Percentiles rank a stretch among this genome's conserved stretches.
These are phyloP conservation scores for Turnix velox DNA, from an alignment of 2,113 vertebrate genomes.

Conservation along the genomic window DNA sequence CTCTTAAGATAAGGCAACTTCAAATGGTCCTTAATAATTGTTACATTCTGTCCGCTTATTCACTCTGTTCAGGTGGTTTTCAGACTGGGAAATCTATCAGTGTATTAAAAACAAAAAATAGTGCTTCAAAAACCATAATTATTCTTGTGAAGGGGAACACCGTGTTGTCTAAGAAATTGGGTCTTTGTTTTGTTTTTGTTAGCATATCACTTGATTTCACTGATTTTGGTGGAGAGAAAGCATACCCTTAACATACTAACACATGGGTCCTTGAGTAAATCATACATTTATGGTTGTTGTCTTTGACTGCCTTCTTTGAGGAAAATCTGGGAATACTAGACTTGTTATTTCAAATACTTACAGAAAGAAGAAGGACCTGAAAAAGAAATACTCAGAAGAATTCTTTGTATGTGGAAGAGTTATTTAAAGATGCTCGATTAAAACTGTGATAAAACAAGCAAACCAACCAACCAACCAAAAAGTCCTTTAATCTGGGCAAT, in stretches of 20 bases:
- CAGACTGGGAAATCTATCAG: neutral
- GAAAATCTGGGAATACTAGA: neutral
- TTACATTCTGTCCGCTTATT: neutral
- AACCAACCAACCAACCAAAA: neutral
- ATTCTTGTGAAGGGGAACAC: neutral
- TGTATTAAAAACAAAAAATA: neutral
- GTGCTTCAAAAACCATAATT: neutral
- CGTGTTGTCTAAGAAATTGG: neutral
- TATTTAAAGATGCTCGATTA: neutral
- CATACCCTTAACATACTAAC: neutral
- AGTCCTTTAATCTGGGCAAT: neutral
- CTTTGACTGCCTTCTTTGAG: neutral
- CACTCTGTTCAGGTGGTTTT: neutral
- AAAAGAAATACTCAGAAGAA: neutral
- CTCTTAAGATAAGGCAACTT: neutral
- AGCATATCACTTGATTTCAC: neutral
- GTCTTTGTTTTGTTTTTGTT: neutral
- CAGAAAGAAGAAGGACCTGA: neutral
- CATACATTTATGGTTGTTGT: neutral
- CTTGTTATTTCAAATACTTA: neutral
- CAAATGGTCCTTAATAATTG: neutral
- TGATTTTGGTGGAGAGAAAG: neutral
- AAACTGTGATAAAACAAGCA: neutral
- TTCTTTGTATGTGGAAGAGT: neutral
- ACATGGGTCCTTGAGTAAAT: neutral